A percentile compares a stretch with the other conserved stretches of the same genome.
Conservation (phyloP, 2,888 invertebrate genomes). For the Sesia bembeciformis region DNA sequence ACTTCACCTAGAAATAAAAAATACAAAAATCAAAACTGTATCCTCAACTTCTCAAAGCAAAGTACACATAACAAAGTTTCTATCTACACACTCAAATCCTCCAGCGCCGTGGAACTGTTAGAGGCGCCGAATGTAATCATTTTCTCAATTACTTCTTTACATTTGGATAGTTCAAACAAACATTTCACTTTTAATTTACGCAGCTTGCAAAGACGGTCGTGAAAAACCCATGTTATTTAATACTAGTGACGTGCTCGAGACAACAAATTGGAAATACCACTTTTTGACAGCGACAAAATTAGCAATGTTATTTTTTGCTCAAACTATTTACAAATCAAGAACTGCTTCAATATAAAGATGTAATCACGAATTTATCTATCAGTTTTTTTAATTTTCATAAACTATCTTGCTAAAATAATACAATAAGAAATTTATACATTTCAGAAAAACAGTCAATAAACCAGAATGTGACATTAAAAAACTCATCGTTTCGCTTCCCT, state of each 20-base stretch:
- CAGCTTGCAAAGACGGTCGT: slow-evolving; percentile 12
- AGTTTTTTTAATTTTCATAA: too few species aligned
- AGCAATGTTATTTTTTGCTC: too few species aligned
- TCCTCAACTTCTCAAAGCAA: slow-evolving; percentile 3
- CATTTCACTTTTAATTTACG: slow-evolving; percentile 38
- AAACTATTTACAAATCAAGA: too few species aligned
- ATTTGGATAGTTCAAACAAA: slow-evolving; percentile 47
- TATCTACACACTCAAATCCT: slow-evolving; percentile 49
- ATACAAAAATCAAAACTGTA: slow-evolving; percentile 16
- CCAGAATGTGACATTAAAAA: too few species aligned
- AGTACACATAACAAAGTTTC: slow-evolving; percentile 3
- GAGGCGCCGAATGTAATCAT: slow-evolving; percentile 67
- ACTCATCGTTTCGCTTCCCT: slow-evolving; percentile 6
- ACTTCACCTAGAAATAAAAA: slow-evolving; percentile 51
- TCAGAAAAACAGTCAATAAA: too few species aligned
- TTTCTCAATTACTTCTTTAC: slow-evolving; percentile 44
- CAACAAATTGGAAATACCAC: background rate
- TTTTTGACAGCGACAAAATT: too few species aligned
- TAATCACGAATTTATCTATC: too few species aligned
- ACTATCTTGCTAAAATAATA: too few species aligned
- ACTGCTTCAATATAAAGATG: too few species aligned
- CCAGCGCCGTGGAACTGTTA: slow-evolving; percentile 49
- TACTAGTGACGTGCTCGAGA: slow-evolving; percentile 37
- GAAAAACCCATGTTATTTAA: slow-evolving; percentile 49
- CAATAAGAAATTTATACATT: too few species aligned